Percentiles rank a stretch among this genome's conserved stretches.
Conservation (phyloP, 2,888 invertebrate genomes). For the Teinopalpus imperialis region DNA sequence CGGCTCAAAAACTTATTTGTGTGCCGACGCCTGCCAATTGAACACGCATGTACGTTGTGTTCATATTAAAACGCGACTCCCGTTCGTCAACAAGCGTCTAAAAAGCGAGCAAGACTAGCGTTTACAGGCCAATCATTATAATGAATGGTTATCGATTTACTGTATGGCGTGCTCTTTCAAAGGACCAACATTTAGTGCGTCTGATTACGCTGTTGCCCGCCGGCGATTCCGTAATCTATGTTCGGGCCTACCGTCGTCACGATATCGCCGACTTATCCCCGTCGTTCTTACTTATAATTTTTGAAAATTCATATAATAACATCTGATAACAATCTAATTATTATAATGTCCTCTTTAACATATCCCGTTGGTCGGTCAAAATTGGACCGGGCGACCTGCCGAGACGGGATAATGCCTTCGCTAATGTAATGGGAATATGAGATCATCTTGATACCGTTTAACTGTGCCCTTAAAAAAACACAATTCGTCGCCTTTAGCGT, state of each 20-base stretch:
- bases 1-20: slow-evolving; percentile 25
- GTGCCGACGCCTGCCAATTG: slow-evolving; percentile 29
- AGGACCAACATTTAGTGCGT: slow-evolving; percentile 72
- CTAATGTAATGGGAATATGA: slow-evolving; percentile 74
- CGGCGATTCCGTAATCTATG: slow-evolving; percentile 71
- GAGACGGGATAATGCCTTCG: slow-evolving; percentile 68
- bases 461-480: slow-evolving; percentile 76
- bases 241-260: slow-evolving; percentile 66
- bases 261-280: slow-evolving; percentile 73
- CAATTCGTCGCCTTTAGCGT: slow-evolving; percentile 51
- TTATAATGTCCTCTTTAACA: slow-evolving; percentile 81
- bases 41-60: slow-evolving; percentile 29
- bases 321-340: slow-evolving; percentile 81
- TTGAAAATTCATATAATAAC: slow-evolving; percentile 78
- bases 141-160: slow-evolving; percentile 79
- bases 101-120: slow-evolving; percentile 65
- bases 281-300: slow-evolving; percentile 74
- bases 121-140: slow-evolving; percentile 78
- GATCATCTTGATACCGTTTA: slow-evolving; percentile 68
- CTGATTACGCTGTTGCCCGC: slow-evolving; percentile 61
- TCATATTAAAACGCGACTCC: slow-evolving; percentile 67
- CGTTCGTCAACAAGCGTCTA: slow-evolving; percentile 66
- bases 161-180: slow-evolving; percentile 71
- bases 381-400: slow-evolving; percentile 60
- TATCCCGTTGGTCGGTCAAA: slow-evolving; percentile 69